These are phyloP conservation scores for Caranx ignobilis DNA, from an alignment of 2,113 vertebrate genomes.

Conservation along the genomic window DNA sequence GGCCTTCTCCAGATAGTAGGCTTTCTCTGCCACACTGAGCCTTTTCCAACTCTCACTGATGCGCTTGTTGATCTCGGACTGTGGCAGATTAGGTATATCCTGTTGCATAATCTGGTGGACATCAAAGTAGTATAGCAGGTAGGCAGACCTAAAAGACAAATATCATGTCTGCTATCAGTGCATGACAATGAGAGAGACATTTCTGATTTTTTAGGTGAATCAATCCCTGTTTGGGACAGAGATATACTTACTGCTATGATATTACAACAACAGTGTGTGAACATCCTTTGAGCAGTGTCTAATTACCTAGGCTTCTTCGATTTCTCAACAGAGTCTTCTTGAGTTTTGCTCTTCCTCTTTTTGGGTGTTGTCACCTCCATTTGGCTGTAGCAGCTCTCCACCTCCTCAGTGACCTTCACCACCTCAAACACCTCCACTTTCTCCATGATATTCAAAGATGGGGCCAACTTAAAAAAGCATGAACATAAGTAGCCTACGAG, in stretches of 20 bases:
- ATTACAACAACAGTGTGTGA: background rate
- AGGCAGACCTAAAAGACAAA: slow-evolving; percentile 89
- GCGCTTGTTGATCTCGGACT: slow-evolving; percentile 98
- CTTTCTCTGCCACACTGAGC: slow-evolving; percentile 95
- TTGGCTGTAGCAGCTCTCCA: slow-evolving; percentile 87
- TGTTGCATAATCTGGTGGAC: slow-evolving; percentile 95
- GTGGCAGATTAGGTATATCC: slow-evolving; percentile 92
- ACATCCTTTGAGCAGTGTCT: background rate
- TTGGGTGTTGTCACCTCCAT: slow-evolving; percentile 87
- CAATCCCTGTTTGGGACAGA: background rate
- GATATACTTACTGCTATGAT: background rate
- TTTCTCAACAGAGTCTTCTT: slow-evolving; percentile 87
- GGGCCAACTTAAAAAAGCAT: background rate
- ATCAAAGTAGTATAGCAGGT: slow-evolving; percentile 97
- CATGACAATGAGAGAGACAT: background rate
- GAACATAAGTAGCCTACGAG: background rate
- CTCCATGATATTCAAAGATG: slow-evolving; percentile 55
- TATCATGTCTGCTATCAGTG: background rate
- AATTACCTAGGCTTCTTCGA: slow-evolving; percentile 93
- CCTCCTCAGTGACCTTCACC: slow-evolving; percentile 91
- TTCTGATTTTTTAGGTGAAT: background rate
- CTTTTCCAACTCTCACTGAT: slow-evolving; percentile 98
- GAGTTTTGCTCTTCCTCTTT: slow-evolving; percentile 90
- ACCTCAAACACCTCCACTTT: slow-evolving; percentile 91
- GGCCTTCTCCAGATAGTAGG: slow-evolving; percentile 95